Percentiles rank a stretch among this genome's conserved stretches.
Conservation (phyloP, 2,888 invertebrate genomes). For the Dolomedes plantarius region DNA sequence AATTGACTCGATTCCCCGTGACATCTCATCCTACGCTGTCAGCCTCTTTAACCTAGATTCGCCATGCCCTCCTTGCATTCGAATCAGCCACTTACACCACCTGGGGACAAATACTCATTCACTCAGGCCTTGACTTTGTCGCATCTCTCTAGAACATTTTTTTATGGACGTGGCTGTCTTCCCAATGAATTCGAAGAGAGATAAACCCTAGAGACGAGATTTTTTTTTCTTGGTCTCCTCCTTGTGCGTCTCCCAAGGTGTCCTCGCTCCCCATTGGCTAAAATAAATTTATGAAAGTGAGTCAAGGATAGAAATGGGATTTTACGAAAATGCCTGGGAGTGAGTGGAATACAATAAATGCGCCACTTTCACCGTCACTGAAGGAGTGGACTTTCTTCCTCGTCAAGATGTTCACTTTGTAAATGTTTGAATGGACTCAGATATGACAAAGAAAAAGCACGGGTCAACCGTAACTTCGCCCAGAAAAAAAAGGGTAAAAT, state of each 20-base stretch:
- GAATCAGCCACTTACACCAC: not conserved
- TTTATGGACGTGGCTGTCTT: not conserved
- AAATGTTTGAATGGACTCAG: too few relatives aligned
- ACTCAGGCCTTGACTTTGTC: slow-evolving; percentile 1
- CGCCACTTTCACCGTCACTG: too few relatives aligned
- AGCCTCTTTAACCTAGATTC: not conserved
- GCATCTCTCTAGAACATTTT: not conserved
- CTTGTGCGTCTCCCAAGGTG: not conserved
- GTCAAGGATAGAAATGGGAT: not conserved
- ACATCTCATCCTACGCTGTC: not conserved
- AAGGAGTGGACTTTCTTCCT: too few relatives aligned
- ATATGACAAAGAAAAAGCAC: too few relatives aligned
- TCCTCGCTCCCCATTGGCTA: not conserved
- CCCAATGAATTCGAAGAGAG: not conserved
- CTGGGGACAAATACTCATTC: not conserved
- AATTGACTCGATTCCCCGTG: too few relatives aligned
- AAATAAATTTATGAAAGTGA: not conserved
- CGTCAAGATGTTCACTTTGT: too few relatives aligned
- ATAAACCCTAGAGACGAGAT: too few relatives aligned
- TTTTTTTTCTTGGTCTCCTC: not conserved
- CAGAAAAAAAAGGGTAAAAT: too few relatives aligned
- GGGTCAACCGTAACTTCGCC: too few relatives aligned
- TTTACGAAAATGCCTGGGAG: too few relatives aligned
- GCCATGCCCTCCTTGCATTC: not conserved
- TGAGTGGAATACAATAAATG: too few relatives aligned